phyloP scores from a whole-genome alignment of 2,888 invertebrate species.

The Cenopis cana region DNA sequence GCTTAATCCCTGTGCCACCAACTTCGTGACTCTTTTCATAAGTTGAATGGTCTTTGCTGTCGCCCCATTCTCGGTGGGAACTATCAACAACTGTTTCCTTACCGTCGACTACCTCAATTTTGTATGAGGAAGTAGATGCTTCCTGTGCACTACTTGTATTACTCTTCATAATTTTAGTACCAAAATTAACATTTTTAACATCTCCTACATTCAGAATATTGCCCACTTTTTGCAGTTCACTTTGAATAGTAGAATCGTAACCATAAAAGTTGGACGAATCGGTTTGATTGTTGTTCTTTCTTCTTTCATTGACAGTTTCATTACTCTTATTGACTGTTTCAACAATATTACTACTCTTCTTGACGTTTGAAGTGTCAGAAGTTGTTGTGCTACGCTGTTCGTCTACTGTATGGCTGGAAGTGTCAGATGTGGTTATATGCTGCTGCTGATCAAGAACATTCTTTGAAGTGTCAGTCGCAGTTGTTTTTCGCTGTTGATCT shows the following conservation, averaged over 20 bases:
- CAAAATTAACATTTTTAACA: conserved; percentile 73
- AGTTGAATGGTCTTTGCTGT: conserved; percentile 77
- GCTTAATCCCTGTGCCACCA: conserved; percentile 83
- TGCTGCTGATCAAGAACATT: conserved; percentile 48
- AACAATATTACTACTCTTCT: conserved; percentile 55
- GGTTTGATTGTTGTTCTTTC: conserved; percentile 67
- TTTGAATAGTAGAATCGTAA: conserved; percentile 76
- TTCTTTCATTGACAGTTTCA: conserved; percentile 59
- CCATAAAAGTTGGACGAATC: conserved; percentile 80
- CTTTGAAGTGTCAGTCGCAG: conserved; percentile 30
- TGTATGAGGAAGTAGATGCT: conserved; percentile 87
- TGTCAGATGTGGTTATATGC: conserved; percentile 26
- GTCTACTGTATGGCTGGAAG: conserved; percentile 47
- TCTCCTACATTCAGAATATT: conserved; percentile 73
- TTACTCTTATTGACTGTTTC: conserved; percentile 56
- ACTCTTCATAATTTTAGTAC: conserved; percentile 82
- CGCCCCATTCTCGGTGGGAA: conserved; percentile 85
- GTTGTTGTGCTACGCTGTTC: conserved; percentile 39
- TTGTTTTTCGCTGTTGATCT: conserved; percentile 44
- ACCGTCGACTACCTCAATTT: conserved; percentile 87
- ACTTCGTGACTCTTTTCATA: conserved; percentile 84
- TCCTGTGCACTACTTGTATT: conserved; percentile 85
- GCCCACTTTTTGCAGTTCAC: conserved; percentile 76
- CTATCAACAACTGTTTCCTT: conserved; percentile 85
- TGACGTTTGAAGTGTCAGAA: conserved; percentile 39